Evolutionary conservation across 2,888 invertebrate genomes (phyloP).

Genomic region (Tenthredo scrophulariae): DNA sequence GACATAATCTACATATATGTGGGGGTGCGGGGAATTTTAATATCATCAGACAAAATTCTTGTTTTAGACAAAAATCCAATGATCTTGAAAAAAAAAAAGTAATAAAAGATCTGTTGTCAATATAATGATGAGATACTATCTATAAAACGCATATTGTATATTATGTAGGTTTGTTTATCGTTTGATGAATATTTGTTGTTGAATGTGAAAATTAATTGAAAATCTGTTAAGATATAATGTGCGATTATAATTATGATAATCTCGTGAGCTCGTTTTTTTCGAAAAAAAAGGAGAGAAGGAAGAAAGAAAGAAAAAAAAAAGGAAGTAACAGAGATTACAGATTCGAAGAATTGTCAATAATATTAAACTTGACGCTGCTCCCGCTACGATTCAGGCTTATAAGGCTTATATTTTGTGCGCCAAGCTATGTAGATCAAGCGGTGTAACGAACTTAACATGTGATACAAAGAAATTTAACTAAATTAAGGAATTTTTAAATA

Average conservation of each 20-base stretch:
- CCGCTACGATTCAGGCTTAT: conserved; percentile 6
- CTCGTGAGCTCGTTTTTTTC: neutral
- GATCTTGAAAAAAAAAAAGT: too few relatives aligned
- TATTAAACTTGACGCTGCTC: conserved; percentile 7
- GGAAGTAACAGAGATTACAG: neutral
- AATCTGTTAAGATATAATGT: neutral
- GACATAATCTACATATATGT: neutral
- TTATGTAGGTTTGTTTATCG: neutral
- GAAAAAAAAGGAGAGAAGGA: neutral
- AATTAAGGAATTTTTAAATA: conserved; percentile 22
- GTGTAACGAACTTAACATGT: conserved; percentile 48
- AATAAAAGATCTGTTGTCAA: neutral
- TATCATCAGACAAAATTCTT: neutral
- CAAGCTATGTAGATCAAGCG: neutral
- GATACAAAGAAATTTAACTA: conserved; percentile 45
- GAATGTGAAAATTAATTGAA: neutral
- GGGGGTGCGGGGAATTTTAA: neutral
- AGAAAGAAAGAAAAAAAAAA: neutral
- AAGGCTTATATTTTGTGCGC: conserved; percentile 24
- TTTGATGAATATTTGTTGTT: neutral
- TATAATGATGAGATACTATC: neutral
- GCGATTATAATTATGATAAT: conserved; percentile 8
- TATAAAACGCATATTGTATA: neutral
- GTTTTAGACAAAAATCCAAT: too few relatives aligned
- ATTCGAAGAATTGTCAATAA: neutral